These are phyloP conservation scores for Epirrhoe alternata DNA, from an alignment of 2,888 invertebrate species.

Conservation along the genomic window DNA sequence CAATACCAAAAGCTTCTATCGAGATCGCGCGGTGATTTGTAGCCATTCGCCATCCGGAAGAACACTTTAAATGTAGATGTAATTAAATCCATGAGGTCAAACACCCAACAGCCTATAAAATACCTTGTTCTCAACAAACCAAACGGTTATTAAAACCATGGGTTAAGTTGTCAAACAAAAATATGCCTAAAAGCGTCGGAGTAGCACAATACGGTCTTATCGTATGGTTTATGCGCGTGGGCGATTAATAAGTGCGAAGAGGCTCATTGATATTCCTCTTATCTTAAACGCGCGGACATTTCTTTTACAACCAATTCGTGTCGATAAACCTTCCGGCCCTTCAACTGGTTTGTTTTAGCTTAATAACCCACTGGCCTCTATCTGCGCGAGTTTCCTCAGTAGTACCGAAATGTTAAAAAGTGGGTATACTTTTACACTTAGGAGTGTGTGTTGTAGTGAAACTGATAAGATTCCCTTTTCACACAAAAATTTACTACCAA, in stretches of 20 bases:
- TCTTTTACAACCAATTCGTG: conserved; percentile 46
- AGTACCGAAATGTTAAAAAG: conserved; percentile 46
- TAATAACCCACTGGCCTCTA: conserved; percentile 47
- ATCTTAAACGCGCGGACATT: conserved; percentile 47
- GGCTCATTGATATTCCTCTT: conserved; percentile 57
- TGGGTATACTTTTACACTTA: not conserved
- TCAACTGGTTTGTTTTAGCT: conserved; percentile 42
- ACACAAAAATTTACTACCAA: too few species aligned
- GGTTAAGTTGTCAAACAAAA: not conserved
- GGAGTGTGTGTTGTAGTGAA: too few species aligned
- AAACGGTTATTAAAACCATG: not conserved
- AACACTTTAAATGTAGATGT: conserved; percentile 52
- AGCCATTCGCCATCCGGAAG: conserved; percentile 64
- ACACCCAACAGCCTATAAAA: conserved; percentile 60
- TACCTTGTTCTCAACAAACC: conserved; percentile 21
- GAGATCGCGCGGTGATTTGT: conserved; percentile 61
- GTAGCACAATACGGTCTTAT: not conserved
- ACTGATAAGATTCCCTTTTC: too few species aligned
- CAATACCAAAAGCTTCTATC: conserved; percentile 50
- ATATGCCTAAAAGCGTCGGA: not conserved
- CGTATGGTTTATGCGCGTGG: conserved; percentile 44
- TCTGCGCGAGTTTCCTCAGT: conserved; percentile 44
- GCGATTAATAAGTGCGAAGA: conserved; percentile 61
- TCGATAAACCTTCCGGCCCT: conserved; percentile 44
- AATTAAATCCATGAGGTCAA: conserved; percentile 62